Conservation (phyloP, 53 echinoderm and acorn worm genomes). For the Hippasteria phrygiana region DNA sequence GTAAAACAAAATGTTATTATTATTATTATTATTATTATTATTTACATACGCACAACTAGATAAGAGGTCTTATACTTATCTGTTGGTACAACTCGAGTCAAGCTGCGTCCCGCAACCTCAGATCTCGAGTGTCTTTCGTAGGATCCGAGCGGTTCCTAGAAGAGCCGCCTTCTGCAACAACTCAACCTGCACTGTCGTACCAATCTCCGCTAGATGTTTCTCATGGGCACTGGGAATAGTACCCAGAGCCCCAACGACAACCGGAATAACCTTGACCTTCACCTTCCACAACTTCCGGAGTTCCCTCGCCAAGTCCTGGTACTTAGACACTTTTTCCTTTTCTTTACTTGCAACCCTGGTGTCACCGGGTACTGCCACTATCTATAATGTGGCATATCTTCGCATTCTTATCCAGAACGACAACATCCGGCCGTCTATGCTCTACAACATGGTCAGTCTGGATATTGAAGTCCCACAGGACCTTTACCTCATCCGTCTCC, state of each 20-base stretch:
- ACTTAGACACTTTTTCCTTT: background rate
- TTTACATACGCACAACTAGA: background rate
- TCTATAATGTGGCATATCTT: background rate
- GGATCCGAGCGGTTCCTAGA: background rate
- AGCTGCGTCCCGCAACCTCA: background rate
- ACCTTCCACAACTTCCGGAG: background rate
- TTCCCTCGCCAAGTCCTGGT: slow-evolving; percentile 24
- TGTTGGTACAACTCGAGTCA: background rate
- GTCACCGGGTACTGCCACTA: background rate
- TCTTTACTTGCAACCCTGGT: background rate
- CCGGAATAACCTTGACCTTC: background rate
- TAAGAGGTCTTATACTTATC: background rate
- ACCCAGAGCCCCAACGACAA: background rate
- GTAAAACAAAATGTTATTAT: no score
- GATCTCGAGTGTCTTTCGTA: background rate
- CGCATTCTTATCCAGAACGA: background rate
- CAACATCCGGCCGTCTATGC: background rate
- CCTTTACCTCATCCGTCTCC: background rate
- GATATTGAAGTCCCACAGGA: background rate
- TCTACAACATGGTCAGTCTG: background rate
- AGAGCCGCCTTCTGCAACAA: slow-evolving; percentile 4
- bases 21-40: background rate
- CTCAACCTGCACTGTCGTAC: background rate
- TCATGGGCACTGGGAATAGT: background rate
- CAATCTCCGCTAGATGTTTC: background rate